These are phyloP conservation scores for Alosa alosa DNA, from an alignment of 2,113 vertebrate genomes.

Conservation along the genomic window DNA sequence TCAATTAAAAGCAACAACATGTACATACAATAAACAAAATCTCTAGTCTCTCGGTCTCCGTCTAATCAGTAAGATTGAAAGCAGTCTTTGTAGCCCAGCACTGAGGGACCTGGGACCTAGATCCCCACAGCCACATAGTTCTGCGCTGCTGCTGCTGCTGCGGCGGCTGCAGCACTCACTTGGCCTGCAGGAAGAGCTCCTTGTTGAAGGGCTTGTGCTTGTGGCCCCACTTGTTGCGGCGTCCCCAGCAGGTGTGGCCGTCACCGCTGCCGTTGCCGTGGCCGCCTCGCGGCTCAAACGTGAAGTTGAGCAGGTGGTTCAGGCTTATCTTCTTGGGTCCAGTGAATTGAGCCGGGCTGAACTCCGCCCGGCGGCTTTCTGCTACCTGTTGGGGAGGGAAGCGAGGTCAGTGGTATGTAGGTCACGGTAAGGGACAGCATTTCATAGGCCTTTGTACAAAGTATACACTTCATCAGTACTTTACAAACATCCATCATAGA, in stretches of 20 bases:
- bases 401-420: not conserved
- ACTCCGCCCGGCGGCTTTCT: conserved; percentile 95
- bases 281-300: conserved; percentile 95
- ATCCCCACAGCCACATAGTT: not conserved
- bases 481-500: not conserved
- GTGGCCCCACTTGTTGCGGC: conserved; percentile 96
- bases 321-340: conserved; percentile 98
- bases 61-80: too few relatives aligned
- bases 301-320: conserved; percentile 98
- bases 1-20: too few relatives aligned
- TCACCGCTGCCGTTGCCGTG: conserved; percentile 78
- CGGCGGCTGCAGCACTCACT: conserved; percentile 80
- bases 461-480: not conserved
- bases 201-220: conserved; percentile 96
- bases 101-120: too few relatives aligned
- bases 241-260: conserved; percentile 86
- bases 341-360: conserved; percentile 96
- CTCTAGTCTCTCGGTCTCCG: too few relatives aligned
- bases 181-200: conserved; percentile 97
- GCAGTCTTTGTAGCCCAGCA: too few relatives aligned
- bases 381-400: conserved; percentile 79
- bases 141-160: too few relatives aligned
- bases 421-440: too few relatives aligned
- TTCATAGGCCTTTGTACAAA: not conserved
- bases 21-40: too few relatives aligned